Conservation (phyloP, 2,113 vertebrate species). For the Zapornia atra region DNA sequence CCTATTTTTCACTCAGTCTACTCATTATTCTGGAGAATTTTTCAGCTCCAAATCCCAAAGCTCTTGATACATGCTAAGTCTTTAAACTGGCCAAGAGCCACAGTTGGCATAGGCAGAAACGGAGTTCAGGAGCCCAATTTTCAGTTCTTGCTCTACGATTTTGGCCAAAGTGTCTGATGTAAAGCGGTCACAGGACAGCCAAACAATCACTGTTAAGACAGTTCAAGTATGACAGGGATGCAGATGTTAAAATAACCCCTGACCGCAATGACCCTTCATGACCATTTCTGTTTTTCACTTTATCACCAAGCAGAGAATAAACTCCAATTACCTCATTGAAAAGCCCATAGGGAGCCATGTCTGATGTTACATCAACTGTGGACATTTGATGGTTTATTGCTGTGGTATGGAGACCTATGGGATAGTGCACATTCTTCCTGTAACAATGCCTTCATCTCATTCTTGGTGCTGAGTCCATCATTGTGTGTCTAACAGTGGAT, state of each 20-base stretch:
- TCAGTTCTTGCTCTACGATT: background rate
- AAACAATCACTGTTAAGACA: conserved; percentile 6
- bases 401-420: background rate
- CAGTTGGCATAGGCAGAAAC: background rate
- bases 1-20: background rate
- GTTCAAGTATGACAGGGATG: conserved; percentile 19
- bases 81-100: background rate
- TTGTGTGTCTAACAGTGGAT: background rate
- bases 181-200: background rate
- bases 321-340: conserved; percentile 6
- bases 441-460: background rate
- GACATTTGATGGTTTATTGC: background rate
- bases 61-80: background rate
- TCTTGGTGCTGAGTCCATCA: background rate
- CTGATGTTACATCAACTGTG: background rate
- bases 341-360: background rate
- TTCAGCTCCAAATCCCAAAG: background rate
- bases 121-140: background rate
- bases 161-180: background rate
- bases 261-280: background rate
- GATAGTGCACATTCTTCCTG: background rate
- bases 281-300: background rate
- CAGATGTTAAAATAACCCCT: conserved; percentile 29
- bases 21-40: background rate
- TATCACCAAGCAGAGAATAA: conserved; percentile 15